Percentiles rank a stretch among this genome's conserved stretches.
Evolutionary conservation across 2,113 vertebrate genomes (phyloP).

Genomic region (Sphaerodactylus townsendi): DNA sequence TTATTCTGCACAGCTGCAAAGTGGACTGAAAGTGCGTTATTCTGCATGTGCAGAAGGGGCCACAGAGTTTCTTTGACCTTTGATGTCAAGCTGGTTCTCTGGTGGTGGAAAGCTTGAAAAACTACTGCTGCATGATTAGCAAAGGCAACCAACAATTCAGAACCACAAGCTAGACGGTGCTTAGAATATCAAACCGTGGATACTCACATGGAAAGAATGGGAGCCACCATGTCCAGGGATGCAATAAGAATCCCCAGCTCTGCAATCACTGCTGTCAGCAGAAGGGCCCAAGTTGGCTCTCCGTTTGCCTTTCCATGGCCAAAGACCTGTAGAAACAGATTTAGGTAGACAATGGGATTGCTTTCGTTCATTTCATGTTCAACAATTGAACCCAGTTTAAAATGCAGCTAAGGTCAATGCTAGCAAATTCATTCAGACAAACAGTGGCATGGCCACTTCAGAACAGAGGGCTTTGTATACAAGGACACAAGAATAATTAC

Average conservation of each 20-base stretch:
- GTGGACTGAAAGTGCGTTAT: no score
- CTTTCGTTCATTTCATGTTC: not conserved
- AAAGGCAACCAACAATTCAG: not conserved
- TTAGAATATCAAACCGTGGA: not conserved
- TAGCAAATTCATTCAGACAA: not conserved
- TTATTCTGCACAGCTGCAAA: no score
- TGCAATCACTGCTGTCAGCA: slow-evolving; percentile 92
- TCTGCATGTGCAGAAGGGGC: no score
- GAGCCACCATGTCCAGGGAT: slow-evolving; percentile 97
- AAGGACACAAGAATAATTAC: no score
- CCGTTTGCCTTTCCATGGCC: slow-evolving; percentile 94
- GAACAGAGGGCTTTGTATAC: no score
- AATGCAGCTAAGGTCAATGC: not conserved
- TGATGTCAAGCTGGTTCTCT: not conserved
- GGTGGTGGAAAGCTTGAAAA: accelerated
- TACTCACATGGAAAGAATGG: slow-evolving; percentile 97
- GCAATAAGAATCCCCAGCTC: slow-evolving; percentile 98
- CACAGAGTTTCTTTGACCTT: not conserved
- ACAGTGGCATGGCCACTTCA: no score
- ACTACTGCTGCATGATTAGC: not conserved
- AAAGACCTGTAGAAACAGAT: slow-evolving; percentile 80
- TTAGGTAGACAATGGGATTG: not conserved
- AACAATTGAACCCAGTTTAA: not conserved
- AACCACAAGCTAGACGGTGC: no score
- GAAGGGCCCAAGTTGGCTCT: slow-evolving; percentile 94